Evolutionary conservation across 2,113 vertebrate genomes (phyloP), one percentile per base, ranked within the genome.

Genomic region (Tricholaema leucomelas): DNA sequence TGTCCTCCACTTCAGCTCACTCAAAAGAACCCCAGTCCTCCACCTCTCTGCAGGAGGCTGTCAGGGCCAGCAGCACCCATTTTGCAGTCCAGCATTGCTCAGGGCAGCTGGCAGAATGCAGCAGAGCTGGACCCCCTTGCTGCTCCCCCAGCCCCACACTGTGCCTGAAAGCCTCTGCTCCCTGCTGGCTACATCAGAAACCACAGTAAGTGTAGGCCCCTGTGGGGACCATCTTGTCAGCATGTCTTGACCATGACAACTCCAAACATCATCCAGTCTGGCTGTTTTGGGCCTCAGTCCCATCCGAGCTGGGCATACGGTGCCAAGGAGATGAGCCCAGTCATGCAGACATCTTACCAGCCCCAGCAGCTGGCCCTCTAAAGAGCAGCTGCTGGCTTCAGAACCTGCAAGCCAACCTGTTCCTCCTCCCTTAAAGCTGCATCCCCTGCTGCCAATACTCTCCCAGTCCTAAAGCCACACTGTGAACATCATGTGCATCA

Each of bases 401-500:
- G 75, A 83, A 23, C 60, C 67, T 66, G 56, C 18, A 80, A 84
- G 63, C 10, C 55, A 63, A 71, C 27, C 40, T 81, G 46, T 23
- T 90, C 30, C 75, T 14, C 69, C 71, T 14, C 54, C 38, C 20
- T 70, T 67, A 90, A 66, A 82, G 42, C 11, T 54, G 44, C 50
- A 85, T 88, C 92, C 64, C 5, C 5, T 44, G 38, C 48, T 72
- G 36, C 52, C 85, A 35, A 8, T 42, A 73, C 77, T 61, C 17
- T 59, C 78, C 35, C 10, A 67, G 23, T 15, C 70, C 75, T 52
- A 85, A 94, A 74, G 33, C 25, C 59, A 85, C 42, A 2, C 18
- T 56, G 13, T 17, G 42, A 91, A 56, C 17, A 63, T 35, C 33
- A 74, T 0, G 16, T 5, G 2, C 0, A 0, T 75, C 73, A 78